These are phyloP conservation scores for Pogonophryne albipinna DNA, from an alignment of 2,797 vertebrate genomes.

Conservation along the genomic window DNA sequence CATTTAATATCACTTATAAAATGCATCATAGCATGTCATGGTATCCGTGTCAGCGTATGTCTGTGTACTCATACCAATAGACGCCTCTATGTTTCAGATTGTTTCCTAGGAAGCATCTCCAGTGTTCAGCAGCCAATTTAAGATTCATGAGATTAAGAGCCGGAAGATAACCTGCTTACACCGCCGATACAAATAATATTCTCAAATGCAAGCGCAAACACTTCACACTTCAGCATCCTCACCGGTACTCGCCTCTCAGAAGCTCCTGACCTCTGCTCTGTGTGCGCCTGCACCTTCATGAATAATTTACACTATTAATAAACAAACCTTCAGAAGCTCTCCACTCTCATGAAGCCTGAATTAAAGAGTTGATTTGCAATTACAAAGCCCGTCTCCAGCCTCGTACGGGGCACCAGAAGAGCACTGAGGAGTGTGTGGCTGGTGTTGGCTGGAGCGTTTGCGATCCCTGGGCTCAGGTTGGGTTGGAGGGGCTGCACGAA, in stretches of 20 bases:
- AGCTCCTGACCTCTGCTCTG: slow-evolving; percentile 65
- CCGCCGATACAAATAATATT: slow-evolving; percentile 54
- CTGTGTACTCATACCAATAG: background rate
- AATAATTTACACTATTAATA: slow-evolving; percentile 85
- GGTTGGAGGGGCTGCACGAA: slow-evolving; percentile 1
- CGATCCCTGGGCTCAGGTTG: slow-evolving; percentile 39
- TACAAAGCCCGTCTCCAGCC: slow-evolving; percentile 74
- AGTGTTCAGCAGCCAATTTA: slow-evolving; percentile 45
- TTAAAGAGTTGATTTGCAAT: slow-evolving; percentile 86
- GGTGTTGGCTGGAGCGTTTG: slow-evolving; percentile 45
- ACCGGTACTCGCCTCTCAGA: slow-evolving; percentile 55
- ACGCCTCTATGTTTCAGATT: slow-evolving; percentile 12
- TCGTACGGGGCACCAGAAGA: slow-evolving; percentile 62
- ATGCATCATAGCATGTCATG: background rate
- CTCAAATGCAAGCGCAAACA: slow-evolving; percentile 49
- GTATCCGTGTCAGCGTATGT: background rate
- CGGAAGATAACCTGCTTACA: slow-evolving; percentile 35
- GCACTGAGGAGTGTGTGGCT: slow-evolving; percentile 49
- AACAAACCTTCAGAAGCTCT: slow-evolving; percentile 78
- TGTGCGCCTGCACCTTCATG: slow-evolving; percentile 76
- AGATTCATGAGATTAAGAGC: slow-evolving; percentile 68
- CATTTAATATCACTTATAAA: background rate
- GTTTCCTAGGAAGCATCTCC: slow-evolving; percentile 15
- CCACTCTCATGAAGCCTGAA: slow-evolving; percentile 80
- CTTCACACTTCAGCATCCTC: slow-evolving; percentile 58